phyloP scores from a whole-genome alignment of 2,113 vertebrate genomes.

The Panurus biarmicus region DNA sequence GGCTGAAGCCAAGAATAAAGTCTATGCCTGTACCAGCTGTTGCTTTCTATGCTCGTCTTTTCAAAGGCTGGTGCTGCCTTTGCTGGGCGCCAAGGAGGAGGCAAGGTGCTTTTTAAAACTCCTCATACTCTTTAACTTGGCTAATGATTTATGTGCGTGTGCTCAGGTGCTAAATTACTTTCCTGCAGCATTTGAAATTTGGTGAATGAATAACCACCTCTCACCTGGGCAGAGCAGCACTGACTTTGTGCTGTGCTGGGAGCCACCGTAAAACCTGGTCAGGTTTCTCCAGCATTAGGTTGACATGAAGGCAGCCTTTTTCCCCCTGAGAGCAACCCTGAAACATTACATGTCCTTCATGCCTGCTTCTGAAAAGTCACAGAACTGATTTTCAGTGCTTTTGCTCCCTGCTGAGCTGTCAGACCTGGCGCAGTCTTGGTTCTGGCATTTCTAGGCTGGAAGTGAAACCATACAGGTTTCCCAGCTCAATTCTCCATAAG shows the following conservation, averaged over 20 bases:
- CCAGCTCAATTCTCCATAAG: not conserved
- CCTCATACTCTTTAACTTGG: not conserved
- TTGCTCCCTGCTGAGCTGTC: not conserved
- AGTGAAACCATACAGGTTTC: not conserved
- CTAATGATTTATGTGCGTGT: not conserved
- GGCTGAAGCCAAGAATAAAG: not conserved
- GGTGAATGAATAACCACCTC: not conserved
- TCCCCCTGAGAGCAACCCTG: not conserved
- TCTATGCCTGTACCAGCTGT: not conserved
- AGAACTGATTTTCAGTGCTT: not conserved
- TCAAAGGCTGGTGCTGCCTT: not conserved
- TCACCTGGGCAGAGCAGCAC: not conserved
- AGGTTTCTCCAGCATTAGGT: not conserved
- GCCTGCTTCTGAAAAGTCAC: not conserved
- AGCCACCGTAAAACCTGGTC: not conserved
- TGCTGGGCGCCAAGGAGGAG: not conserved
- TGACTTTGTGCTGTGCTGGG: not conserved
- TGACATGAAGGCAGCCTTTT: not conserved
- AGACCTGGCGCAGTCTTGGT: not conserved
- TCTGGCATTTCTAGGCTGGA: not conserved
- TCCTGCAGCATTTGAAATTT: not conserved
- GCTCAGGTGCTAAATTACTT: slow-evolving; percentile 8
- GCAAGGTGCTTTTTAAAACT: not conserved
- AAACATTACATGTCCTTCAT: not conserved
- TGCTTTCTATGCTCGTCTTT: not conserved